These are phyloP conservation scores for Mongoloraphidia duomilia DNA, from an alignment of 2,888 invertebrate genomes.

Conservation along the genomic window DNA sequence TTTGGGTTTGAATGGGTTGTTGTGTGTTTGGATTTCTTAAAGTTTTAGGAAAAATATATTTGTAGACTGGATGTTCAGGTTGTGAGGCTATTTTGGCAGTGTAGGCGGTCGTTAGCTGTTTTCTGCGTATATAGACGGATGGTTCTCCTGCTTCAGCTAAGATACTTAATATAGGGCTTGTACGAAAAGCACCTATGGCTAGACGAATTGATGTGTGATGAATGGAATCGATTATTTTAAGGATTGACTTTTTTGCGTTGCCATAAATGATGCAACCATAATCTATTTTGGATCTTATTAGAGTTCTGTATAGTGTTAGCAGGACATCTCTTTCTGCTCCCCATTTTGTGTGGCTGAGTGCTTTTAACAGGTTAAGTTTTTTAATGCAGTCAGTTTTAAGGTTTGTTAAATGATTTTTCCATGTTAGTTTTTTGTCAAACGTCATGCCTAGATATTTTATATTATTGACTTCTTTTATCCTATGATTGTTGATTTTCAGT, in stretches of 20 bases:
- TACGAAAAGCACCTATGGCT: constrained; percentile 3
- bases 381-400: constrained; percentile 2
- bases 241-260: neutral
- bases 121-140: neutral
- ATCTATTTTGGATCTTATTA: constrained; percentile 4
- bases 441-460: constrained; percentile 3
- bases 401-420: constrained; percentile 1
- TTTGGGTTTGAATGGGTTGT: neutral
- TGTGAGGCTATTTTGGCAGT: neutral
- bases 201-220: neutral
- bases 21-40: constrained; percentile 1
- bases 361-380: constrained; percentile 3
- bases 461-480: neutral
- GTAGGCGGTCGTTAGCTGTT: neutral
- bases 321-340: constrained; percentile 1
- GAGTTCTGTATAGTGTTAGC: constrained; percentile 1
- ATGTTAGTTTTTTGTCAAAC: constrained; percentile 4
- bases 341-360: constrained; percentile 2
- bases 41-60: neutral
- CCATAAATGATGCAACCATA: constrained; percentile 3
- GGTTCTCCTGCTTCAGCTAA: neutral
- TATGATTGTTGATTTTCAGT: neutral
- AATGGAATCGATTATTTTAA: constrained; percentile 2
- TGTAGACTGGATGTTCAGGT: neutral
- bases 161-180: constrained; percentile 1